phyloP scores from a whole-genome alignment of 1,140 invertebrate species.

The Drosophila erecta region DNA sequence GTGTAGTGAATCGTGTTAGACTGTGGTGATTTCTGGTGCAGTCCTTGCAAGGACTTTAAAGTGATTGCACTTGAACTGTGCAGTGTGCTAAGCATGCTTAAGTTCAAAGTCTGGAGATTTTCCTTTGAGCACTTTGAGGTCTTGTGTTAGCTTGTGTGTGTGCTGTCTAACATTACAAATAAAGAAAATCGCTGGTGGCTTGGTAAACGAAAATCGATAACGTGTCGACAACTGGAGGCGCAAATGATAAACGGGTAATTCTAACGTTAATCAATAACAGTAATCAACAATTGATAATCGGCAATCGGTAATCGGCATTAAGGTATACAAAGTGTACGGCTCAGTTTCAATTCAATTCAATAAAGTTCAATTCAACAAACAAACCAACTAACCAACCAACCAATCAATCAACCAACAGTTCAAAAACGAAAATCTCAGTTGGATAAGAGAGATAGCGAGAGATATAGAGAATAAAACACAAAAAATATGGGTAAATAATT shows the following conservation, averaged over 20 bases:
- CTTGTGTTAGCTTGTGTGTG: constrained; percentile 1
- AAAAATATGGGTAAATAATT: constrained; percentile 57
- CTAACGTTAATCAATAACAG: constrained; percentile 15
- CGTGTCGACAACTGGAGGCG: constrained; percentile 14
- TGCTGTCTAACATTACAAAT: constrained; percentile 12
- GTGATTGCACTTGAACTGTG: constrained; percentile 7
- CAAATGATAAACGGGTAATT: constrained; percentile 18
- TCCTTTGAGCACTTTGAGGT: neutral
- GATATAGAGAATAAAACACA: constrained; percentile 32
- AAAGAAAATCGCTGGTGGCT: neutral
- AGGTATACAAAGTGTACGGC: constrained; percentile 44
- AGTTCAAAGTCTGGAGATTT: constrained; percentile 2
- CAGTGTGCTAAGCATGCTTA: constrained; percentile 30
- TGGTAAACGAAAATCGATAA: constrained; percentile 16
- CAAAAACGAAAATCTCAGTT: constrained; percentile 54
- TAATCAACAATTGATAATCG: constrained; percentile 13
- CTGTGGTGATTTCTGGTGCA: constrained; percentile 17
- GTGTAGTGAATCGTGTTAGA: constrained; percentile 11
- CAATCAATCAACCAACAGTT: constrained; percentile 57
- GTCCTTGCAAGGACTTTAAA: constrained; percentile 7
- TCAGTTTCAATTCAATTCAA: constrained; percentile 35
- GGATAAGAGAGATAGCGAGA: constrained; percentile 18
- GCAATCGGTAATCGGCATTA: constrained; percentile 32
- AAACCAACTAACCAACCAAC: constrained; percentile 49
- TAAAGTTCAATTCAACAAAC: constrained; percentile 40